Conservation (phyloP, 2,888 invertebrate species). For the Trissolcus japonicus region DNA sequence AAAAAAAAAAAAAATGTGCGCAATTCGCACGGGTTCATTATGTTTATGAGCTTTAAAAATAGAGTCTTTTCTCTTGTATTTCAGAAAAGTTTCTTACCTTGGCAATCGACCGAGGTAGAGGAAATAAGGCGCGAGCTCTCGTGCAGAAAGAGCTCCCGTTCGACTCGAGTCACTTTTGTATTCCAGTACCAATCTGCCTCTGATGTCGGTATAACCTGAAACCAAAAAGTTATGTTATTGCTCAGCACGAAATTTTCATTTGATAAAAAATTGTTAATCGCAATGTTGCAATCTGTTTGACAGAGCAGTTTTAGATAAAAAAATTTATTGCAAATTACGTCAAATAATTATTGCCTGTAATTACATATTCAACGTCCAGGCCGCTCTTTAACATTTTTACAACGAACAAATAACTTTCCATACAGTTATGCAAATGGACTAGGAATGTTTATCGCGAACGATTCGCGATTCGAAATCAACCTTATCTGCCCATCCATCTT, state of each 20-base stretch:
- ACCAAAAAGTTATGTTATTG: slow-evolving; percentile 6
- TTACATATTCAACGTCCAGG: no score
- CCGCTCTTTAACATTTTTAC: not conserved
- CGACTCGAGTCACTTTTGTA: slow-evolving; percentile 81
- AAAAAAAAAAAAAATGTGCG: no score
- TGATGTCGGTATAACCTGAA: slow-evolving; percentile 82
- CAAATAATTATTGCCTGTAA: no score
- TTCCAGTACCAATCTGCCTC: slow-evolving; percentile 82
- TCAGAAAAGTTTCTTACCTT: slow-evolving; percentile 77
- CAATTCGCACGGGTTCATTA: no score
- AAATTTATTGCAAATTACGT: not conserved
- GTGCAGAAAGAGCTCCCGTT: slow-evolving; percentile 80
- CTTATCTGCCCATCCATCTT: slow-evolving; percentile 20
- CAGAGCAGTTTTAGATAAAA: no score
- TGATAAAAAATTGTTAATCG: not conserved
- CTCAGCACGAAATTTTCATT: not conserved
- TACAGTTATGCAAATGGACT: slow-evolving; percentile 23
- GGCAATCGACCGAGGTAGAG: slow-evolving; percentile 85
- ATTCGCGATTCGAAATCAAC: slow-evolving; percentile 8
- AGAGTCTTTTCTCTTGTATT: not conserved
- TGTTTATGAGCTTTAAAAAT: no score
- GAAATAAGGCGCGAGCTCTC: slow-evolving; percentile 83
- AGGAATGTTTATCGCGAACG: slow-evolving; percentile 14
- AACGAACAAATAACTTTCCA: not conserved
- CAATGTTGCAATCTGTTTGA: no score